Evolutionary conservation across 2,113 vertebrate species (phyloP).

Genomic region (Rostratula benghalensis): DNA sequence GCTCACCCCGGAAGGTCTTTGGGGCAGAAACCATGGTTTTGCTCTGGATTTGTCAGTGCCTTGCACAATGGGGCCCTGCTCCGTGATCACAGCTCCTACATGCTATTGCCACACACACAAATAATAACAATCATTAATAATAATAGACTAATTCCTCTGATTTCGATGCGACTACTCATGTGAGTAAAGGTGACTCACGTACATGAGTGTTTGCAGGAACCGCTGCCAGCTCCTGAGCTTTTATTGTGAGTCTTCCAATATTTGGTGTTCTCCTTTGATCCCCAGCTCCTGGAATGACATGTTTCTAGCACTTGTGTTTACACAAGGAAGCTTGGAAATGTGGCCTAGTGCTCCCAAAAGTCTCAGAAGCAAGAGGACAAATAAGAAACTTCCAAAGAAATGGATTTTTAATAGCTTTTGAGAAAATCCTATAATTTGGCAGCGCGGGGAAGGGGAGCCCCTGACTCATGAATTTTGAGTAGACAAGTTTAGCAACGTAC

Average conservation of each 20-base stretch:
- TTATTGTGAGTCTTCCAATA: conserved; percentile 58
- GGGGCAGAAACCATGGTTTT: conserved; percentile 45
- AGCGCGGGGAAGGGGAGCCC: neutral
- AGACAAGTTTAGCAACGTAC: neutral
- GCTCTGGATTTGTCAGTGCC: neutral
- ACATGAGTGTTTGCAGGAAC: conserved; percentile 18
- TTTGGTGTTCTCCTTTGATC: conserved; percentile 63
- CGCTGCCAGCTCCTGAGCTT: conserved; percentile 31
- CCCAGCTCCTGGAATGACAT: conserved; percentile 40
- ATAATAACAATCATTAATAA: conserved; percentile 67
- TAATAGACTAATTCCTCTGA: conserved; percentile 59
- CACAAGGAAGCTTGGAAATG: conserved; percentile 29
- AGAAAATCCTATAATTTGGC: conserved; percentile 16
- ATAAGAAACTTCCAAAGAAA: neutral
- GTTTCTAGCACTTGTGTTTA: conserved; percentile 41
- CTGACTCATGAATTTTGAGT: conserved; percentile 33
- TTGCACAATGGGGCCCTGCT: conserved; percentile 34
- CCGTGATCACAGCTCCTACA: neutral
- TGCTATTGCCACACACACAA: conserved; percentile 56
- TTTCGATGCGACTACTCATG: conserved; percentile 62
- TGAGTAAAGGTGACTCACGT: conserved; percentile 60
- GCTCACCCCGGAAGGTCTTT: conserved; percentile 18
- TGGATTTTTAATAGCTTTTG: neutral
- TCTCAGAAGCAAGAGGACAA: conserved; percentile 4
- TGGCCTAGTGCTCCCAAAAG: conserved; percentile 13